Base-by-base conservation (phyloP, 2,797 vertebrate species). In the Pempheris klunzingeri region DNA sequence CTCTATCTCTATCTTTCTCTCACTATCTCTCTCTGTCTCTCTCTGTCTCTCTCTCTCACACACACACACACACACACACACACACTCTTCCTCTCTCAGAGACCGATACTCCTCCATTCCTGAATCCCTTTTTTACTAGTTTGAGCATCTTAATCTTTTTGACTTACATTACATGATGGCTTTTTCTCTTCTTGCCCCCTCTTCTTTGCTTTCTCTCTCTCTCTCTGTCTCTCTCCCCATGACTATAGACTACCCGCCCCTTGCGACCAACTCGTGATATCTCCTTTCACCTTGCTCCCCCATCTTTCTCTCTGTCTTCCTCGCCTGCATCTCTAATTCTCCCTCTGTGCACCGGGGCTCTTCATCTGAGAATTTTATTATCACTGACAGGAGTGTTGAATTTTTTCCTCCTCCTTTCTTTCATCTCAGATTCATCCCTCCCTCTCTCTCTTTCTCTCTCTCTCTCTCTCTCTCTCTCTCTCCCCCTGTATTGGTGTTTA, bases 281-380 rank as follows among this genome's bases (percentile, higher is more conserved):
- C 49, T 61, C 43, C 49, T 64, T 59, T 74, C 65, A 73, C 82
- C 72, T 77, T 44, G 47, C 46, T 72, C 36, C 44, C 47, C 44
- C 49, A 58, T 59, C 41, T 57, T 34, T 54, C 60, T 28, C 68
- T 24, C 46, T 41, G 22, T 52, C 68, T 67, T 59, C 24, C 14
- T 58, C 55, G 13, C 67, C 4, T 36, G 36, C 32, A 3, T 70
- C 67, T 80, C 63, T 81, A 72, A 80, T 71, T 77, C 78, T 66
- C 46, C 43, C 53, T 50, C 57, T 70, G 64, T 68, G 61, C 41
- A 38, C 57, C 60, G 20, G 68, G 71, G 76, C 84, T 78, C 78
- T 72, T 87, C 84, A 71, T 88, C 78, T 71, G 71, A 87, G 82
- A 78, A 82, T 89, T 88, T 71, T 82, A 89, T 87, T 83, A 87